These are phyloP conservation scores for Campoletis raptor DNA, from an alignment of 2,888 invertebrate genomes.

Conservation along the genomic window DNA sequence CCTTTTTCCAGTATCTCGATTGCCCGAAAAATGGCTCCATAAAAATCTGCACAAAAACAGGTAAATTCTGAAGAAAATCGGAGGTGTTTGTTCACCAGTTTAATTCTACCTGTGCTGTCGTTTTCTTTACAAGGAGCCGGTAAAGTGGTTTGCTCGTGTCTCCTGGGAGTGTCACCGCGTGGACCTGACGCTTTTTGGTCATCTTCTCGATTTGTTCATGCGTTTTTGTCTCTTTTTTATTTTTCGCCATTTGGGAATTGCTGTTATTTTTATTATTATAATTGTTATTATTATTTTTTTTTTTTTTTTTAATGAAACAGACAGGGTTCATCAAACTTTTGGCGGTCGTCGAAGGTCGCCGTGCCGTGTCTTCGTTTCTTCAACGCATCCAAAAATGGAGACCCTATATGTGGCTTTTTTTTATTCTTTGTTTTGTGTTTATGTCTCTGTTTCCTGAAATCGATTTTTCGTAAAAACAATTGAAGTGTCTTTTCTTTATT, in stretches of 20 bases:
- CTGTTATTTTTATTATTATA: not conserved
- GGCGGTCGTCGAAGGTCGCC: slow-evolving; percentile 80
- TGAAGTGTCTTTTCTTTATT: not conserved
- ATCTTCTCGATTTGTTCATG: slow-evolving; percentile 38
- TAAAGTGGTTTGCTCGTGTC: slow-evolving; percentile 47
- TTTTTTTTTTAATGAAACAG: slow-evolving; percentile 10
- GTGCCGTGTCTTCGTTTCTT: slow-evolving; percentile 64
- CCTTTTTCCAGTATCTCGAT: not conserved
- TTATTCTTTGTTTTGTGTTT: not conserved
- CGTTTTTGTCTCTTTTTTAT: slow-evolving; percentile 59
- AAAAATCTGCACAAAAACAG: slow-evolving; percentile 49
- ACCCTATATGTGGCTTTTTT: too few species aligned
- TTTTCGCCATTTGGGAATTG: slow-evolving; percentile 13
- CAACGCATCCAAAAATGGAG: not conserved
- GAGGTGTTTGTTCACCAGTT: not conserved
- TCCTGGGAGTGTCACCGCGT: slow-evolving; percentile 48
- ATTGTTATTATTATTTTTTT: not conserved
- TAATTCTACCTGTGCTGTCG: not conserved
- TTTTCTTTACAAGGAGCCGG: slow-evolving; percentile 18
- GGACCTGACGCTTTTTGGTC: slow-evolving; percentile 68
- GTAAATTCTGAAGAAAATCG: slow-evolving; percentile 44
- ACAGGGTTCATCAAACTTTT: slow-evolving; percentile 79
- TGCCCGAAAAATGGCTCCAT: not conserved
- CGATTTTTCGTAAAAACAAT: not conserved
- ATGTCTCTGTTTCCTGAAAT: not conserved